phyloP scores from a whole-genome alignment of 2,888 invertebrate species.

The Toxonevra muliebris region DNA sequence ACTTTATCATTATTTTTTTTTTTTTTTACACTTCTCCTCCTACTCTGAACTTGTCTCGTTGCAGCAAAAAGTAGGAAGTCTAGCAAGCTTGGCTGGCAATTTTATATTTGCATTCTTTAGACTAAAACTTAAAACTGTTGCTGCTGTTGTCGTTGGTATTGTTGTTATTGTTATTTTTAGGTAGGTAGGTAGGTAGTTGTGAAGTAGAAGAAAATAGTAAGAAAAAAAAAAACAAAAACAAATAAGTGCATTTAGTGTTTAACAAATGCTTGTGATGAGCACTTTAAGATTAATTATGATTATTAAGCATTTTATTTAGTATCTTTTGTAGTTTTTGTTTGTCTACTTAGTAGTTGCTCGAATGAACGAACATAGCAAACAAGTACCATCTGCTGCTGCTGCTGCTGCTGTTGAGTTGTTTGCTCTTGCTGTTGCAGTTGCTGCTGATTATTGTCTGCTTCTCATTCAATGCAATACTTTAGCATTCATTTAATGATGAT shows the following conservation, averaged over 20 bases:
- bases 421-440: neutral
- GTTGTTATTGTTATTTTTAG: neutral
- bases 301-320: constrained; percentile 25
- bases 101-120: too few species aligned
- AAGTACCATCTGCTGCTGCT: neutral
- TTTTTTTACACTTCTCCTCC: too few species aligned
- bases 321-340: too few species aligned
- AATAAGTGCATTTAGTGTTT: constrained; percentile 59
- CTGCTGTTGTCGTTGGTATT: neutral
- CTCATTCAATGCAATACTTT: neutral
- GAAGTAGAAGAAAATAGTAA: too few species aligned
- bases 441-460: neutral
- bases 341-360: too few species aligned
- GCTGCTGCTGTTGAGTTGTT: neutral
- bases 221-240: constrained; percentile 41
- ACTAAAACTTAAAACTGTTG: neutral
- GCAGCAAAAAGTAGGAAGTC: too few species aligned
- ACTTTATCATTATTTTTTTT: too few species aligned
- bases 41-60: too few species aligned
- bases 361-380: too few species aligned
- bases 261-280: constrained; percentile 51
- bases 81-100: too few species aligned
- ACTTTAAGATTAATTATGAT: constrained; percentile 32
- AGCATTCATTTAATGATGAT: constrained; percentile 23
- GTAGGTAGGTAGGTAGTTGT: neutral